Percentiles rank a stretch among this genome's conserved stretches.
Conservation (phyloP, 2,797 vertebrate species). For the Gobio occitaniae region DNA sequence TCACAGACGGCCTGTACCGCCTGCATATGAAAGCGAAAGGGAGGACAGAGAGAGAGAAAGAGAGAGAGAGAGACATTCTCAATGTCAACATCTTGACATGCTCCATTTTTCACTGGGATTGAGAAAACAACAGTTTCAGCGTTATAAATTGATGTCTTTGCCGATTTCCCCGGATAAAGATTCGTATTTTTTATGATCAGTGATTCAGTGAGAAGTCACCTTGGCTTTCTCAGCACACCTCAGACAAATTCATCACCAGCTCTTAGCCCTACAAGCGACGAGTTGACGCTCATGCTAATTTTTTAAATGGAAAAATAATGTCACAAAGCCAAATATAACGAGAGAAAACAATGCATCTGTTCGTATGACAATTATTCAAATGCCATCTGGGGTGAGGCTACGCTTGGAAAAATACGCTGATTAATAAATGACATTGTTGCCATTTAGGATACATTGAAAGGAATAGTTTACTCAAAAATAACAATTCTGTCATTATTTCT, state of each 20-base stretch:
- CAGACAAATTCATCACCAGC: constrained; percentile 34
- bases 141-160: constrained; percentile 56
- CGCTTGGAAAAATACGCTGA: constrained; percentile 49
- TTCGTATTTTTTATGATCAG: constrained; percentile 44
- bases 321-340: constrained; percentile 41
- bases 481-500: constrained; percentile 44
- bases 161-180: constrained; percentile 60
- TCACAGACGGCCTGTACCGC: constrained; percentile 58
- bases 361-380: constrained; percentile 53
- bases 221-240: constrained; percentile 51
- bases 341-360: constrained; percentile 50
- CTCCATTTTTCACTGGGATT: constrained; percentile 62
- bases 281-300: constrained; percentile 40
- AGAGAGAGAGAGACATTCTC: constrained; percentile 52
- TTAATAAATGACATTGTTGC: constrained; percentile 56
- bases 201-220: constrained; percentile 62
- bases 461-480: constrained; percentile 44
- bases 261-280: constrained; percentile 37
- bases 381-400: constrained; percentile 56
- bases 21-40: constrained; percentile 39
- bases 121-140: constrained; percentile 59
- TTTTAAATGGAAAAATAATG: constrained; percentile 39
- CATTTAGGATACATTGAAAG: constrained; percentile 49
- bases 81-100: constrained; percentile 63
- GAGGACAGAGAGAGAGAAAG: constrained; percentile 10